Evolutionary conservation across 2,113 vertebrate species (phyloP).

Genomic region (Spheniscus mendiculus): DNA sequence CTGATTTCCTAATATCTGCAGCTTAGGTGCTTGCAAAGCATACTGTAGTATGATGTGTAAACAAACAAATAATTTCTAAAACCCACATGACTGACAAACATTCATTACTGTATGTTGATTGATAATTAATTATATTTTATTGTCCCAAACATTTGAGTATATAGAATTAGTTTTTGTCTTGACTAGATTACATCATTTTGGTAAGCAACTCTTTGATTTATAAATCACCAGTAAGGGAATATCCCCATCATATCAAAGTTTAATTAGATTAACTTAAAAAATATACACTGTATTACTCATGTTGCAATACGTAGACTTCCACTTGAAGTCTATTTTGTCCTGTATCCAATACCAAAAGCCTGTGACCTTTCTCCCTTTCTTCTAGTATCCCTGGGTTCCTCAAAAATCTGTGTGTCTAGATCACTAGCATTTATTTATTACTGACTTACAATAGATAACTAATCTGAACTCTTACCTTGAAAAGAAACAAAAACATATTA

Average conservation of each 20-base stretch:
- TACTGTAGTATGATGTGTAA: neutral
- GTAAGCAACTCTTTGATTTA: neutral
- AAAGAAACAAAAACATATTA: neutral
- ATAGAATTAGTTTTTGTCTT: neutral
- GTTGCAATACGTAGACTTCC: neutral
- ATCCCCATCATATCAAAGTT: neutral
- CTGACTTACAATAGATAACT: neutral
- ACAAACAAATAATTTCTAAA: neutral
- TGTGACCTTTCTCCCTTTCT: neutral
- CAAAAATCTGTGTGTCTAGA: neutral
- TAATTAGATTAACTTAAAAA: neutral
- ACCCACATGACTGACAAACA: neutral
- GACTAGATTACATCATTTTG: neutral
- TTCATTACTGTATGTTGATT: neutral
- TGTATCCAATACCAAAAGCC: neutral
- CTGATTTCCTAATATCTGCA: neutral
- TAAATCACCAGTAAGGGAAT: neutral
- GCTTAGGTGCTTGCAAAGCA: neutral
- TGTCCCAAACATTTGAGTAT: neutral
- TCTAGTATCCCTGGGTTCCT: neutral
- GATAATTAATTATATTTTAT: neutral
- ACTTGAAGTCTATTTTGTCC: neutral
- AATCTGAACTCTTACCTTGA: neutral
- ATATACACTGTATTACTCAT: neutral
- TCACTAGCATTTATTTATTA: neutral